These are phyloP conservation scores for Catamblyrhynchus diadema DNA, from an alignment of 2,797 vertebrate genomes.

Conservation along the genomic window DNA sequence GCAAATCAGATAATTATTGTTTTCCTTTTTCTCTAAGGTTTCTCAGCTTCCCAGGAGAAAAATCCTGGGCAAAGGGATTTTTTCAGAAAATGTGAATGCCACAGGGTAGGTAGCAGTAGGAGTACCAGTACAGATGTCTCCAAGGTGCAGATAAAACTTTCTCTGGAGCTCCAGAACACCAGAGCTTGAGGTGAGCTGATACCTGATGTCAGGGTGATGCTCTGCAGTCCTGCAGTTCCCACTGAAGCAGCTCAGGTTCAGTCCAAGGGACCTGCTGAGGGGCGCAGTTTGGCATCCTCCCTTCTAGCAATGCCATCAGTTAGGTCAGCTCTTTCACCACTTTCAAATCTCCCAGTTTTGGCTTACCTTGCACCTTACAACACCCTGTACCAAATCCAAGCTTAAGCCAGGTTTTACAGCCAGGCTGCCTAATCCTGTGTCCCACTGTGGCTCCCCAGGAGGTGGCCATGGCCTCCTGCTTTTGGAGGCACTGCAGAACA, in stretches of 20 bases:
- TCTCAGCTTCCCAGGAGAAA: neutral
- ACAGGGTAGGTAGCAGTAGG: neutral
- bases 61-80: neutral
- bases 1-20: neutral
- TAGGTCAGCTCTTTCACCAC: neutral
- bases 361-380: neutral
- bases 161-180: neutral
- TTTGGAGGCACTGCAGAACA: neutral
- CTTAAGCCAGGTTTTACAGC: neutral
- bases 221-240: neutral
- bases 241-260: neutral
- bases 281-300: neutral
- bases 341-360: neutral
- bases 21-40: neutral
- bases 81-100: neutral
- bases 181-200: neutral
- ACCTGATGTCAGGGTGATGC: neutral
- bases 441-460: neutral
- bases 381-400: neutral
- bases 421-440: neutral
- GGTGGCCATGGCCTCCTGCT: fast-evolving
- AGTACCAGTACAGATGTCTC: neutral
- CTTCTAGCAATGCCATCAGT: fast-evolving
- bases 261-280: neutral
- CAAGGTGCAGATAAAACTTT: neutral